Evolutionary conservation across 2,797 vertebrate genomes (phyloP).

Genomic region (Octomys mimax): DNA sequence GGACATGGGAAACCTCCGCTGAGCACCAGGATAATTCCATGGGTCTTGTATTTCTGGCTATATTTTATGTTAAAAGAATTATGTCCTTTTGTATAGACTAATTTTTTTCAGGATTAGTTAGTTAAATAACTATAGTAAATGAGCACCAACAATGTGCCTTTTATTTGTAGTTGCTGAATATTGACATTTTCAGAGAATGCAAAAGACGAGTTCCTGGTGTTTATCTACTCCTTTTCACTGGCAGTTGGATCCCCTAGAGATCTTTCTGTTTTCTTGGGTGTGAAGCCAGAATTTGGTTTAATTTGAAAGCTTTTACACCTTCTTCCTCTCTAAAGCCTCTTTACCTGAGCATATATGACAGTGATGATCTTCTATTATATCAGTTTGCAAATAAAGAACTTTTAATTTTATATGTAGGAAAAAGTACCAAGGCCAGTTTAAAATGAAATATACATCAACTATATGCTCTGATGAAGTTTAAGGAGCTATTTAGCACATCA

Average conservation of each 20-base stretch:
- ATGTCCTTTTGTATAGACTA: neutral
- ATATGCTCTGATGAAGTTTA: constrained; percentile 11
- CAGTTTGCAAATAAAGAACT: neutral
- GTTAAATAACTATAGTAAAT: neutral
- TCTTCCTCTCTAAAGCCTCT: neutral
- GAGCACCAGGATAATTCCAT: neutral
- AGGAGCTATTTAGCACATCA: constrained; percentile 54
- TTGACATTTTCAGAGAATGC: constrained; percentile 8
- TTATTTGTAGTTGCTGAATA: neutral
- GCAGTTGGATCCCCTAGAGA: neutral
- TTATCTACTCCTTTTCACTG: neutral
- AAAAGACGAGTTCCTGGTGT: neutral
- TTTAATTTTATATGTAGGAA: neutral
- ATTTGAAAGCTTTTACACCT: neutral
- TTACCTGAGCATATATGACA: neutral
- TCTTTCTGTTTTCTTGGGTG: neutral
- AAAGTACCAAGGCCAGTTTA: constrained; percentile 19
- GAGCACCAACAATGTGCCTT: neutral
- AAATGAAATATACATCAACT: constrained; percentile 43
- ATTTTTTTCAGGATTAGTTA: neutral
- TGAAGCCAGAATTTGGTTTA: constrained; percentile 24
- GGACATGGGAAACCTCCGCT: neutral
- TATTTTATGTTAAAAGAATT: neutral
- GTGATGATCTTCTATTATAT: neutral
- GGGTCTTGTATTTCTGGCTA: neutral